These are phyloP conservation scores for Drosophila cognata DNA, from an alignment of 2,888 invertebrate genomes.

Conservation along the genomic window DNA sequence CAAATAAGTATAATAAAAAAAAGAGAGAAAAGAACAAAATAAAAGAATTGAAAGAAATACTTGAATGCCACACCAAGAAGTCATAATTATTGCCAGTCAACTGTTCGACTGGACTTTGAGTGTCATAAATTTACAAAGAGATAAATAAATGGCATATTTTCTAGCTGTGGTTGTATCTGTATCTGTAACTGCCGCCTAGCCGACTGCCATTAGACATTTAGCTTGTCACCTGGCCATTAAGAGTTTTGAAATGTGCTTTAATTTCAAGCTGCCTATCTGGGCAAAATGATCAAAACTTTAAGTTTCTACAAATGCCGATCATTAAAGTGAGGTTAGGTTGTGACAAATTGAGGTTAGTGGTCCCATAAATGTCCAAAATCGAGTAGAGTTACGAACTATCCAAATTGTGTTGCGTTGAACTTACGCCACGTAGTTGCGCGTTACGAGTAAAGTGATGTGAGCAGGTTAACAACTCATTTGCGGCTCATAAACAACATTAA, in stretches of 20 bases:
- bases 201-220: slow-evolving; percentile 18
- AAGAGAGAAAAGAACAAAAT: background rate
- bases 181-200: slow-evolving; percentile 13
- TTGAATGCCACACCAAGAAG: slow-evolving; percentile 64
- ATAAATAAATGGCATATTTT: slow-evolving; percentile 44
- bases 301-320: background rate
- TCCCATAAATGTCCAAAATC: slow-evolving; percentile 1
- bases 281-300: background rate
- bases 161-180: slow-evolving; percentile 4
- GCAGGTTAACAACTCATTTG: slow-evolving; percentile 20
- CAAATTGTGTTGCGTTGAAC: background rate
- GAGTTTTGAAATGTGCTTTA: slow-evolving; percentile 26
- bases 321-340: slow-evolving; percentile 31
- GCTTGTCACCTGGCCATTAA: slow-evolving; percentile 51
- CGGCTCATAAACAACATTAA: slow-evolving; percentile 18
- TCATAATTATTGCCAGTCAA: slow-evolving; percentile 80
- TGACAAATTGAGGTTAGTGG: slow-evolving; percentile 26
- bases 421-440: background rate
- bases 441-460: background rate
- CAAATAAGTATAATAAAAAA: slow-evolving; percentile 28
- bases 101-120: slow-evolving; percentile 52
- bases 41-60: slow-evolving; percentile 47
- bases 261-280: slow-evolving; percentile 27
- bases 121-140: slow-evolving; percentile 72
- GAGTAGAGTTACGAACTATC: background rate